phyloP scores from a whole-genome alignment of 2,888 invertebrate genomes.

The Acrobasis consociella region DNA sequence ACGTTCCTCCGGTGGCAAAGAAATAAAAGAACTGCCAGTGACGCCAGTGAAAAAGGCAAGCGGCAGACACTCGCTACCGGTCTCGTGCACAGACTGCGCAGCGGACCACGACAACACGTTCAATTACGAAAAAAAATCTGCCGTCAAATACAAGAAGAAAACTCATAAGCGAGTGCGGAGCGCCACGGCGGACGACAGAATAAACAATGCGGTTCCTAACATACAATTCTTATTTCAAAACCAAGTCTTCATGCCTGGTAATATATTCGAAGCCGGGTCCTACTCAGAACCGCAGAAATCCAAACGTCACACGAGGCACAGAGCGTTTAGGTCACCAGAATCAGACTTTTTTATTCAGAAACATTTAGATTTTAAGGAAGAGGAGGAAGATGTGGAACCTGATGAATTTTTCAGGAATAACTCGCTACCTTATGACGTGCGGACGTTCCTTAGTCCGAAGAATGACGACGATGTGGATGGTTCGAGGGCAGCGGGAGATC shows the following conservation, averaged over 20 bases:
- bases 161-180: conserved; percentile 53
- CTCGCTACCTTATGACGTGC: conserved; percentile 60
- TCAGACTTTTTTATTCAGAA: conserved; percentile 55
- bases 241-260: conserved; percentile 77
- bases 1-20: conserved; percentile 50
- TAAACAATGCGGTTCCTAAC: conserved; percentile 58
- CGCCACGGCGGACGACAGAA: conserved; percentile 53
- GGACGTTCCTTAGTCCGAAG: conserved; percentile 50
- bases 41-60: conserved; percentile 69
- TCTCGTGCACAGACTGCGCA: conserved; percentile 69
- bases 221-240: conserved; percentile 79
- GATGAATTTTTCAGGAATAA: conserved; percentile 67
- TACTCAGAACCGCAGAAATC: conserved; percentile 59
- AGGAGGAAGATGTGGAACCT: conserved; percentile 51
- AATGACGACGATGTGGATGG: conserved; percentile 59
- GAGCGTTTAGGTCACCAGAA: conserved; percentile 50
- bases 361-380: conserved; percentile 65
- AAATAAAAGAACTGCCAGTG: conserved; percentile 47
- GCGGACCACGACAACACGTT: conserved; percentile 66
- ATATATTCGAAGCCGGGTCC: conserved; percentile 50
- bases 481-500: conserved; percentile 42
- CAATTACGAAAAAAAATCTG: conserved; percentile 74
- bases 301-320: conserved; percentile 44
- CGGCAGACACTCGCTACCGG: conserved; percentile 68
- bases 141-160: conserved; percentile 67